Percentiles rank a stretch among this genome's conserved stretches.
Conservation (phyloP, 2,888 invertebrate species). For the Xylota segnis region DNA sequence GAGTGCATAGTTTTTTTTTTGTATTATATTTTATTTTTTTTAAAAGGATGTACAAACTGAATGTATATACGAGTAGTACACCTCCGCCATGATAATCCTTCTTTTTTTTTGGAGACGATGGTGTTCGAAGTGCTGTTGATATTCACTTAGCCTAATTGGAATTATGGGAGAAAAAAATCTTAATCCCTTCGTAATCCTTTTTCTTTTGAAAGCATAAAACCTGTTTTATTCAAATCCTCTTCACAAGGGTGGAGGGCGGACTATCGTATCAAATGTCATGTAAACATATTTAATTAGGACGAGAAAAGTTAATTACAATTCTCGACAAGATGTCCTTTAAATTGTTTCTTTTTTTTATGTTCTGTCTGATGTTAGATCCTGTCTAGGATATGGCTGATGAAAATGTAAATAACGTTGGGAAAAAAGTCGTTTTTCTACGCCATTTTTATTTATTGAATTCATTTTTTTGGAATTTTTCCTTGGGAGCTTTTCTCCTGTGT, state of each 20-base stretch:
- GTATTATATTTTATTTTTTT: slow-evolving; percentile 9
- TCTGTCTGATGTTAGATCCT: slow-evolving; percentile 4
- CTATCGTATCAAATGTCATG: slow-evolving; percentile 5
- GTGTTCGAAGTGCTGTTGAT: slow-evolving; percentile 27
- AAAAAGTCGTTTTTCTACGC: slow-evolving; percentile 35
- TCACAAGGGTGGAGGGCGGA: neutral
- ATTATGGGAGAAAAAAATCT: slow-evolving; percentile 18
- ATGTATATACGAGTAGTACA: slow-evolving; percentile 12
- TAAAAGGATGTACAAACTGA: neutral
- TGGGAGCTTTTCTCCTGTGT: slow-evolving; percentile 54
- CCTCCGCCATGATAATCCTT: slow-evolving; percentile 28
- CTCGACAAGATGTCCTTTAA: slow-evolving; percentile 9
- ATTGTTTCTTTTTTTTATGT: neutral
- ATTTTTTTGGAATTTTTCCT: slow-evolving; percentile 26
- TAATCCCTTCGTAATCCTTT: slow-evolving; percentile 21
- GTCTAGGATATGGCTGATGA: slow-evolving; percentile 23
- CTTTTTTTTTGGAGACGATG: neutral
- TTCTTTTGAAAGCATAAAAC: neutral
- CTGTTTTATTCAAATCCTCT: slow-evolving; percentile 25
- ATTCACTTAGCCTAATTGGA: slow-evolving; percentile 48
- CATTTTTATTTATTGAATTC: slow-evolving; percentile 53
- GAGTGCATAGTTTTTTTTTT: slow-evolving; percentile 19
- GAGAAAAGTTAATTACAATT: slow-evolving; percentile 31
- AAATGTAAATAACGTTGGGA: slow-evolving; percentile 20
- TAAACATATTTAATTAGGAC: slow-evolving; percentile 26